Evolutionary conservation across 1,140 invertebrate genomes (phyloP).

Genomic region (Zaprionus inermis): DNA sequence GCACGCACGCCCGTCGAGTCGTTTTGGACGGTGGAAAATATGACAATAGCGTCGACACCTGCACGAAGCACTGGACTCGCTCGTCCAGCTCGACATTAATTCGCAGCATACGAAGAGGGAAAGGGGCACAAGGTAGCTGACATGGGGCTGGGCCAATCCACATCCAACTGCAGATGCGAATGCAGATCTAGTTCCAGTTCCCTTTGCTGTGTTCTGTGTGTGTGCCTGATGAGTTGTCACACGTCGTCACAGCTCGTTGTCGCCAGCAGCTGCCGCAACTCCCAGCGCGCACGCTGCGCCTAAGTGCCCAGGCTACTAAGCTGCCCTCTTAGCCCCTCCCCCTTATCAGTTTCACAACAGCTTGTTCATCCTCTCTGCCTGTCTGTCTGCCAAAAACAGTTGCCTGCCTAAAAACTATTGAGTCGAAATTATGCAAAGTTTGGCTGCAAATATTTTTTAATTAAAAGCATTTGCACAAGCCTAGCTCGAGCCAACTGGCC

Average conservation of each 20-base stretch:
- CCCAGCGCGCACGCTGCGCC: conserved; percentile 42
- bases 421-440: conserved; percentile 72
- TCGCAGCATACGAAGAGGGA: conserved; percentile 38
- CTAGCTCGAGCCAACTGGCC: conserved; percentile 45
- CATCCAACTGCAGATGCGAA: conserved; percentile 8
- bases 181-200: conserved; percentile 35
- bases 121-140: neutral
- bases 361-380: neutral
- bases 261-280: conserved; percentile 25
- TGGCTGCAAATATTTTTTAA: conserved; percentile 71
- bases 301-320: conserved; percentile 53
- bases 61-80: conserved; percentile 25
- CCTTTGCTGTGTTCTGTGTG: conserved; percentile 43
- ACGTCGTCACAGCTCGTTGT: conserved; percentile 56
- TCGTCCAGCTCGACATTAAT: conserved; percentile 49
- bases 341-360: no score
- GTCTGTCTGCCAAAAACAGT: conserved; percentile 31
- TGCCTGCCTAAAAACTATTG: conserved; percentile 48
- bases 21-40: conserved; percentile 46
- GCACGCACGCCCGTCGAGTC: conserved; percentile 1
- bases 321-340: conserved; percentile 4
- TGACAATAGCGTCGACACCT: conserved; percentile 55
- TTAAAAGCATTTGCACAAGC: conserved; percentile 66
- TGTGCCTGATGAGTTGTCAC: conserved; percentile 72
- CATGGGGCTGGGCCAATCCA: neutral